Base-by-base conservation (phyloP, 2,797 vertebrate genomes). In the Melanotaenia pygmaea region DNA sequence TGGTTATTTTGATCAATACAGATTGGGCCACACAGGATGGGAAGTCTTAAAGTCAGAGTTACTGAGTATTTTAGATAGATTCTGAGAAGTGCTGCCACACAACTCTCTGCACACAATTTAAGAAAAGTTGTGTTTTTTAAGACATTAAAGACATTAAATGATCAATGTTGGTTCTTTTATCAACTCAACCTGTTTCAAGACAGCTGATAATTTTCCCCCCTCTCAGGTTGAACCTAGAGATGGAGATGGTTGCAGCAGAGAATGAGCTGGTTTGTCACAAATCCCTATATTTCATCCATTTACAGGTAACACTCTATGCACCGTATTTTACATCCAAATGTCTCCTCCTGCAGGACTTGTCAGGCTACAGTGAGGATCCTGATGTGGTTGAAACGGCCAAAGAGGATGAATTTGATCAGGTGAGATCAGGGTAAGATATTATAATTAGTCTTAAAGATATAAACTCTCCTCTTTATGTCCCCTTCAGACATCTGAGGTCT, bases 341-440 rank as follows among this genome's bases (percentile, higher is more conserved):
- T 28, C 26, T 54, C 32, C 63, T 61, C 1, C 75, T 37, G 3
- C 38, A 93, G 92, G 82, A 88, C 10, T 24, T n/a, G 11, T 54
- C 67, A 28, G 74, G 65, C 1, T 75, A 83, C 59, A 1, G 10
- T 1, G 81, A 91, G 4, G 75, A 84, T 14, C 47, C 10, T 30
- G 83, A 72, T n/a, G 9, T 69, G 13, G 0, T 72, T 34, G 45
- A 26, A 2, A 0, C 58, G 20, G 16, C 7, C 4, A 67, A 32
- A 34, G 64, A 34, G 0, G 70, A n/a, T 37, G 88, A 83, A 20
- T 78, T 82, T 51, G 78, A 92, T 88, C 77, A 88, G 89, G 92
- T 93, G 84, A 79, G 83, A 66, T 63, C 16, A 53, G n/a, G 45
- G 37, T 10, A 18, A 43, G n/a, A 1, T 5, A 34, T 24, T 13